phyloP scores from a whole-genome alignment of 53 echinoderm and acorn worm genomes.

The Zoroaster sp. region DNA sequence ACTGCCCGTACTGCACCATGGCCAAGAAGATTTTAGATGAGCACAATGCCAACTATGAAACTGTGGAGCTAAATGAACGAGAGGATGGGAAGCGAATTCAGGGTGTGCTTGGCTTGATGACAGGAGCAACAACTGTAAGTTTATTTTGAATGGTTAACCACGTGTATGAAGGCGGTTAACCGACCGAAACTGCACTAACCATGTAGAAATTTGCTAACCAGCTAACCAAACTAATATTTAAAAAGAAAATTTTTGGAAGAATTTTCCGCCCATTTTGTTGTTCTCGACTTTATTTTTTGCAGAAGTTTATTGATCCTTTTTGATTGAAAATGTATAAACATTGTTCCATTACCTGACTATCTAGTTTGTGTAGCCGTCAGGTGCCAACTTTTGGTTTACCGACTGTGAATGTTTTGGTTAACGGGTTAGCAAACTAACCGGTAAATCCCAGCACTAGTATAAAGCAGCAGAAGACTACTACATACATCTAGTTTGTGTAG shows the following conservation, averaged over 20 bases:
- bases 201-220: background rate
- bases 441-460: no score
- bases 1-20: slow-evolving; percentile 79
- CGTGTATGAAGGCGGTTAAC: background rate
- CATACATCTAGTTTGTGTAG: no score
- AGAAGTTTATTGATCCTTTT: background rate
- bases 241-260: no score
- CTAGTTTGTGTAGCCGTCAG: no score
- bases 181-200: no score
- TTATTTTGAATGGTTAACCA: background rate
- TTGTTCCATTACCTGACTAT: no score
- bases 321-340: no score
- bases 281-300: background rate
- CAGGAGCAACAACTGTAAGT: slow-evolving; percentile 82
- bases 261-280: no score
- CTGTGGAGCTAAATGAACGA: slow-evolving; percentile 77
- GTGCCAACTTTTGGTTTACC: no score
- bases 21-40: slow-evolving; percentile 83
- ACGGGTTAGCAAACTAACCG: no score
- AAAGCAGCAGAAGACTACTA: no score
- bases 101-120: slow-evolving; percentile 78
- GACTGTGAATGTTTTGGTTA: no score
- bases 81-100: slow-evolving; percentile 75
- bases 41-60: slow-evolving; percentile 73
- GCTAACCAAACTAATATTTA: background rate